Base-by-base conservation (phyloP, 2,797 vertebrate genomes). In the Menidia menidia region DNA sequence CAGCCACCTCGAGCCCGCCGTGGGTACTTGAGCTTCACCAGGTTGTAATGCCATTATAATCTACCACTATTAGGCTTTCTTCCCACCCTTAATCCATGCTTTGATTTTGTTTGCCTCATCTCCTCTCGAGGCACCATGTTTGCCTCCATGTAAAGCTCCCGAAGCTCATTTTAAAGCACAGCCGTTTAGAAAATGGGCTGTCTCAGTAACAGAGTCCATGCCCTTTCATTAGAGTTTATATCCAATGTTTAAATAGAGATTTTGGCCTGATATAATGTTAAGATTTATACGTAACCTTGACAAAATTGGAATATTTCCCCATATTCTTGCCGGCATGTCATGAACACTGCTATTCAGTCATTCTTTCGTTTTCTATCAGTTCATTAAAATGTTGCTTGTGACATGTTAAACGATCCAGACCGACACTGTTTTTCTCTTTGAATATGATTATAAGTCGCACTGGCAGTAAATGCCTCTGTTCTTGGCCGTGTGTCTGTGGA, bases 41-140 rank as follows among this genome's bases (percentile, higher is more conserved):
- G 72, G 84, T 77, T 77, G 70, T 87, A 84, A 86, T 81, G 64
- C 62, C 53, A 67, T 86, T 79, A 80, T 86, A 84, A 85, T 88
- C 74, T 74, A 32, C 55, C 53, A 11, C 70, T 44, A 80, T 85
- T 78, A 78, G 71, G 66, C 57, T 80, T 68, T 73, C 75, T 68
- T 70, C 58, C 79, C 52, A 0, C 67, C 71, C 59, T 63, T 81
- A 79, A 83, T 84, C 86, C 60, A 0, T 65, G 63, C 62, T 88
- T 71, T 81, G 62, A 69, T 81, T 71, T 73, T 71, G 64, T 81
- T 76, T 64, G 52, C 77, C 43, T 82, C 67, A 39, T 71, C 50
- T 75, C 31, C 57, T 68, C 31, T 39, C 62, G 52, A 18, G 63
- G 59, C 60, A 31, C 2, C 18, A 33, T 72, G 51, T 57, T 66